Percentiles rank a stretch among this genome's conserved stretches.
phyloP scores from a whole-genome alignment of 2,888 invertebrate species.

The Mylabris sibirica region DNA sequence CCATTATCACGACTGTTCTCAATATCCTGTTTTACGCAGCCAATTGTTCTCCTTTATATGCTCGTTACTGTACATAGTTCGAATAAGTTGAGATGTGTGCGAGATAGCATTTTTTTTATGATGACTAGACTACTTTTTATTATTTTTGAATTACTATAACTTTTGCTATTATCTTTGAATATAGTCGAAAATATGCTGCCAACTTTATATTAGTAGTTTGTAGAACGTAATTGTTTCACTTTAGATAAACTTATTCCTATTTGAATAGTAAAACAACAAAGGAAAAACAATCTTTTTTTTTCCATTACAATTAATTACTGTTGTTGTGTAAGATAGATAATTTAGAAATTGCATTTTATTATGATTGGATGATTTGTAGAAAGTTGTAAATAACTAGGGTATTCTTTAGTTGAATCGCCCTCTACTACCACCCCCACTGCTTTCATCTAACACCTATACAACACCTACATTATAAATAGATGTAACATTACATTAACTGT shows the following conservation, averaged over 20 bases:
- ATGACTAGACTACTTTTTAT: too few species aligned
- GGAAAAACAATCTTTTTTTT: not conserved
- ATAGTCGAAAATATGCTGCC: not conserved
- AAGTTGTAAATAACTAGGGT: conserved; percentile 51
- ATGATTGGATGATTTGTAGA: conserved; percentile 53
- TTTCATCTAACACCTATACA: conserved; percentile 36
- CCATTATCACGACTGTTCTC: too few species aligned
- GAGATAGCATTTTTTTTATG: too few species aligned
- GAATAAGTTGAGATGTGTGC: too few species aligned
- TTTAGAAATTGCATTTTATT: conserved; percentile 36
- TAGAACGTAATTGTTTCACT: not conserved
- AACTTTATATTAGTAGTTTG: not conserved
- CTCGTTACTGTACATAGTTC: too few species aligned
- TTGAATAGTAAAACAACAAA: not conserved
- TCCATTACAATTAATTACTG: not conserved
- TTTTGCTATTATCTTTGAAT: not conserved
- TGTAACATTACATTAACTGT: conserved; percentile 45
- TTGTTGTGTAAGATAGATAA: not conserved
- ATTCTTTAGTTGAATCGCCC: conserved; percentile 45
- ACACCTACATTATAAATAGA: conserved; percentile 43
- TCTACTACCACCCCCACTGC: conserved; percentile 38
- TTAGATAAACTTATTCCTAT: not conserved
- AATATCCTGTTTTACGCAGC: too few species aligned
- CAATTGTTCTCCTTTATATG: too few species aligned
- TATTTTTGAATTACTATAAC: not conserved